These are phyloP conservation scores for Venustaconcha ellipsiformis DNA, from an alignment of 1,140 invertebrate species.

Conservation along the genomic window DNA sequence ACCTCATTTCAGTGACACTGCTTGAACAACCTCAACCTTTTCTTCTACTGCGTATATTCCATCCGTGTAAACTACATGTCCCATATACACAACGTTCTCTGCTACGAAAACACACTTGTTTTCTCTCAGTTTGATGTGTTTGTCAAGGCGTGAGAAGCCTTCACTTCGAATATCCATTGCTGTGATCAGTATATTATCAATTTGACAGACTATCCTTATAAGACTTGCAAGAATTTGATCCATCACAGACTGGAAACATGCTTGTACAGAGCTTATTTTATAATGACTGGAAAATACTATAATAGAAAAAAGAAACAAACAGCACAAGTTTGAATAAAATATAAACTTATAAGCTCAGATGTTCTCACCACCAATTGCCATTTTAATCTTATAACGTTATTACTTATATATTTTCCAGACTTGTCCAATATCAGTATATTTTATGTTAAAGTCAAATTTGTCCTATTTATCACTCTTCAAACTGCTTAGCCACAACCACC, in stretches of 20 bases:
- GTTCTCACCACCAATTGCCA: no score
- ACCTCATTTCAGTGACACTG: slow-evolving; percentile 27
- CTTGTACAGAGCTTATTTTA: slow-evolving; percentile 67
- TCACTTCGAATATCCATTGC: background rate
- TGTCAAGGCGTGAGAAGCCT: slow-evolving; percentile 13
- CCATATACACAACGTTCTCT: slow-evolving; percentile 3
- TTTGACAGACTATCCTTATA: slow-evolving; percentile 12
- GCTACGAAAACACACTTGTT: slow-evolving; percentile 16
- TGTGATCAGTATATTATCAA: slow-evolving; percentile 34
- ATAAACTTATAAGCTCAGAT: no score
- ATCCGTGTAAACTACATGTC: slow-evolving; percentile 30
- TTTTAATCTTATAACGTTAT: no score
- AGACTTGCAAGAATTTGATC: slow-evolving; percentile 19
- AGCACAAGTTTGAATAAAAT: no score
- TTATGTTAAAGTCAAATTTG: no score
- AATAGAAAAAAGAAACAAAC: no score
- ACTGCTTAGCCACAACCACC: no score
- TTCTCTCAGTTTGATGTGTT: slow-evolving; percentile 3
- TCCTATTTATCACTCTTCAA: no score
- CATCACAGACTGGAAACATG: slow-evolving; percentile 72
- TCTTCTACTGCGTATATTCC: slow-evolving; percentile 26
- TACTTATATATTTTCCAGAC: no score
- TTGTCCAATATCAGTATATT: no score
- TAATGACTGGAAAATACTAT: no score
- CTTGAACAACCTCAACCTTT: slow-evolving; percentile 34